Conservation (phyloP, 2,888 invertebrate genomes). For the Callinectes sapidus region DNA sequence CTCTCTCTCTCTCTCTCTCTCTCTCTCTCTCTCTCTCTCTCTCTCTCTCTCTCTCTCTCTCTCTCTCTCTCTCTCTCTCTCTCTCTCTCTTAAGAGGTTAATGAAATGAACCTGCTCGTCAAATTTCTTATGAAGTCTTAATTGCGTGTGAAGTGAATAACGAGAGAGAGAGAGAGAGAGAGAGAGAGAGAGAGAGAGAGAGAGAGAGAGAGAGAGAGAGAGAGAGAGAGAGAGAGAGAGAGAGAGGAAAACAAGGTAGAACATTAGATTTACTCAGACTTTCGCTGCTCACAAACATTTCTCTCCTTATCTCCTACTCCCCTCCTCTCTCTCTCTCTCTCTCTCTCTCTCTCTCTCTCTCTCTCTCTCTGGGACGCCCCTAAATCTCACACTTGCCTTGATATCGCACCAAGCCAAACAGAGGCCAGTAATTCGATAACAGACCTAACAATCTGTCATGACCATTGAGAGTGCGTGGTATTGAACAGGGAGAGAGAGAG, state of each 20-base stretch:
- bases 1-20: conserved; percentile 16
- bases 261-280: too few relatives aligned
- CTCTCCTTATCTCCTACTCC: background rate
- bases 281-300: background rate
- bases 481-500: too few relatives aligned
- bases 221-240: background rate
- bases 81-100: background rate
- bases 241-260: background rate
- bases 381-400: background rate
- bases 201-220: background rate
- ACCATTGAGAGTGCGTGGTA: background rate
- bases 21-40: background rate
- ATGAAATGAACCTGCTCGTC: too few relatives aligned
- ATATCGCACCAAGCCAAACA: background rate
- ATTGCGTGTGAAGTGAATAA: background rate
- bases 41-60: conserved; percentile 11
- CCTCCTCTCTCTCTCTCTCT: background rate
- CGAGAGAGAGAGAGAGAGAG: background rate
- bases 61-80: background rate
- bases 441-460: background rate
- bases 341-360: background rate
- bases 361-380: background rate
- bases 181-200: background rate
- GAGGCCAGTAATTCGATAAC: background rate
- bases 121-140: too few relatives aligned